Evolutionary conservation across 2,797 vertebrate species (phyloP), one percentile per base, ranked within the genome.

Genomic region (Hippoglossus hippoglossus): DNA sequence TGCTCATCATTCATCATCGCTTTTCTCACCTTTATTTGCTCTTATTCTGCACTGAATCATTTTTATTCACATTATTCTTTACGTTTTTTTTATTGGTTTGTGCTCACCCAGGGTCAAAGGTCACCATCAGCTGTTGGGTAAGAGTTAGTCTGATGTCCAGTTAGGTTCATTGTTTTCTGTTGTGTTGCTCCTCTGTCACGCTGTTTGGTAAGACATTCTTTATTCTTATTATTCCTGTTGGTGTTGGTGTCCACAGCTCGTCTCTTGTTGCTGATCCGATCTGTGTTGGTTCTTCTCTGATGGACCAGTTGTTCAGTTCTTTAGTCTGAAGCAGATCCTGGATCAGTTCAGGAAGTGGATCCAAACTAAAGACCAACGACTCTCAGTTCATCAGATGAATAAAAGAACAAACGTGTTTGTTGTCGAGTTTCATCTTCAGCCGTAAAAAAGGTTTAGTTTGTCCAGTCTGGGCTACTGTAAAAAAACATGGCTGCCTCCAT

Each of bases 31-130:
- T 85, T 90, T 68, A 53, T 87, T 90, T 89, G 79, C 80, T 76
- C 4, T 80, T 82, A 67, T 67, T 54, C 49, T 60, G 51, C 80
- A 75, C 67, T 83, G 59, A 72, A 34, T 84, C 84, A 87, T 85
- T 87, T 86, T 84, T 82, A 86, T 88, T 89, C 80, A 77, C 70
- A 16, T 87, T 81, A 62, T 73, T 74, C 79, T 78, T 73, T 76
- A 54, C 75, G 69, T 64, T 56, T 71, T 70, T 76, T 84, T 81
- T 54, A 65, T 81, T 89, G 75, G 82, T 87, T 91, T 91, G 68
- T 89, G 87, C 80, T 87, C 89, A 90, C 83, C 79, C 87, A 90
- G 89, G 87, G 84, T 87, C 90, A 89, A 87, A 87, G 85, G 82
- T 89, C 89, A 79, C 72, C 88, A 80, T 90, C 84, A 77, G 67